Evolutionary conservation across 2,113 vertebrate species (phyloP), one percentile per base, ranked within the genome.

Genomic region (Seriola quinqueradiata): DNA sequence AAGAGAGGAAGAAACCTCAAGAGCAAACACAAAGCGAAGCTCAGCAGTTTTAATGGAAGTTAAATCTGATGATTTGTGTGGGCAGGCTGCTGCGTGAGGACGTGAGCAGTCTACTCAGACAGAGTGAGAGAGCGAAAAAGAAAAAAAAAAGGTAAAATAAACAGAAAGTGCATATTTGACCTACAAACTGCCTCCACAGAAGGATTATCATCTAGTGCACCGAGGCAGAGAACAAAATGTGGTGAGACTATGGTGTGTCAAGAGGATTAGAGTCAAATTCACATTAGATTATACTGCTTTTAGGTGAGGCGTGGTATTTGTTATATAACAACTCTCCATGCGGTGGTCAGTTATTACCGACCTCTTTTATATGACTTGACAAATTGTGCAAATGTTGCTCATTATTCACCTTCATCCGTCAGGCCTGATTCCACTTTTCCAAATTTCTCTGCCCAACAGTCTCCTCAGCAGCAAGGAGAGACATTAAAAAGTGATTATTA

Each of bases 251-350:
- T 71, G 87, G 54, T 84, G 81, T 84, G 82, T 82, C 55, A 82
- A 75, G 81, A 87, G 79, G 75, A 90, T 89, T 89, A 84, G 34
- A 66, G 54, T 79, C 63, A 85, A 80, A 82, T 83, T 89, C 80
- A 87, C 72, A 91, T 89, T 59, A 85, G 79, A 89, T 83, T 75
- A 82, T 46, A n/a, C 66, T 68, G 86, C 76, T 82, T 82, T 91
- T 76, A 81, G 77, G 63, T 74, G 79, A 82, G 57, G 55, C 79
- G 34, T 50, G 75, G 55, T 71, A 46, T 66, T 70, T 52, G 55
- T 88, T 85, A 85, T 73, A 85, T 70, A 89, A 92, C 76, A 25
- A 7, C 36, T 67, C 58, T 70, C 64, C 32, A 12, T 63, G 48
- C 64, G 8, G 1, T 32, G 50, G 75, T 58, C 59, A 38, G 21